Evolutionary conservation across 2,888 invertebrate genomes (phyloP), one percentile per base, ranked within the genome.

Genomic region (Heliconius ismenius): DNA sequence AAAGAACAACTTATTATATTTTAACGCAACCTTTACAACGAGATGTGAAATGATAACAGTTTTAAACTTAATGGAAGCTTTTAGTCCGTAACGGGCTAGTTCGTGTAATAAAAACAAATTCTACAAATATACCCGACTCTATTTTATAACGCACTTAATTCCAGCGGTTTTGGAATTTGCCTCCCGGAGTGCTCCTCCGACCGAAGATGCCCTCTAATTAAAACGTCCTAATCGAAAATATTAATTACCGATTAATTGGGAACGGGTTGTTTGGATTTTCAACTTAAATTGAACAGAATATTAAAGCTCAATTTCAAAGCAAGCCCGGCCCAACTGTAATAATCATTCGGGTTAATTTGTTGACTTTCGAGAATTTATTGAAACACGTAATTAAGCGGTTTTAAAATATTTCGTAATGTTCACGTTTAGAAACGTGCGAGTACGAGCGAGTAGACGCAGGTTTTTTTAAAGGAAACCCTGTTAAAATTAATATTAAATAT

Each of bases 241-340:
- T 75, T 77, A 74, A 78, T 68, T 76, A 76, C 70, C 74, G 76
- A 78, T 76, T 75, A 78, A 78, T 76, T 78, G 74, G 76, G 65
- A 73, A 58, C 63, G 60, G n/a, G 13, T 13, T 18, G 15, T 60
- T 43, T 43, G 21, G 9, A 75, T 43, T 75, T 28, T 60, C 60
- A 68, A 28, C 60, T 62, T 43, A 60, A 32, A 62, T 43, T 26
- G 39, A 0, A 15, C 11, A 43, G 6, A 3, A 13, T 3, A 13
- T 43, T 75, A 68, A 60, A 60, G 74, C 54, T 64, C 64, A 65
- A 39, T 62, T 75, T 62, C 28, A 24, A 43, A 43, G n/a, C 4
- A 28, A 70, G 9, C 13, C 43, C 32, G 49, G 43, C 28, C 9
- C 4, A 26, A 39, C 67, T 24, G 21, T 36, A 74, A 58, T 67